Evolutionary conservation across 2,888 invertebrate genomes (phyloP).

Genomic region (Cybosia mesomella): DNA sequence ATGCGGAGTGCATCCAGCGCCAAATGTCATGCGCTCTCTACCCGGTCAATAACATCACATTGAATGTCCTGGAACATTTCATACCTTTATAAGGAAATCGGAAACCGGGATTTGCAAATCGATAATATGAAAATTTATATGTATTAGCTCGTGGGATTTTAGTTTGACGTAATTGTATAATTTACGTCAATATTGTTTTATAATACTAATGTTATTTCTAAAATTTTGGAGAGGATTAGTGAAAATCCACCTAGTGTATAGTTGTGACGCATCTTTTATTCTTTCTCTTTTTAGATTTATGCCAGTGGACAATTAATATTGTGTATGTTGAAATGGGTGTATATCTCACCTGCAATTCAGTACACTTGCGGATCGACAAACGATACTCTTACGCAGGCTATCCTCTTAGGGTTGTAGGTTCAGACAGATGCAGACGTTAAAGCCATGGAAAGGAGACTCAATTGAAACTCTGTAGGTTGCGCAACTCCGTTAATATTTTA

Average conservation of each 20-base stretch:
- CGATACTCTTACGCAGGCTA: not conserved
- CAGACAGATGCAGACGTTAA: not conserved
- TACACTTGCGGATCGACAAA: not conserved
- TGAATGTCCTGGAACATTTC: slow-evolving; percentile 28
- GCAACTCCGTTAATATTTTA: too few species aligned
- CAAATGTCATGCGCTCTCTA: slow-evolving; percentile 72
- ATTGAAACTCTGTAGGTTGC: too few species aligned
- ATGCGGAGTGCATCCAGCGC: slow-evolving; percentile 72
- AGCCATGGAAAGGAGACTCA: too few species aligned
- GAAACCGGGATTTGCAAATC: slow-evolving; percentile 34
- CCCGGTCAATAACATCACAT: slow-evolving; percentile 76
- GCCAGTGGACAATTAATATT: too few species aligned
- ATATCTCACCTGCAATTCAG: not conserved
- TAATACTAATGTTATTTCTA: not conserved
- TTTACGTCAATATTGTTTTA: not conserved
- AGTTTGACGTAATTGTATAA: not conserved
- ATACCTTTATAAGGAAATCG: slow-evolving; percentile 23
- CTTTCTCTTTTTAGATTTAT: too few species aligned
- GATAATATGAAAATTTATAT: slow-evolving; percentile 12
- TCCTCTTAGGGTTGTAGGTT: not conserved
- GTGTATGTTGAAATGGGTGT: too few species aligned
- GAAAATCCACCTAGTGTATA: not conserved
- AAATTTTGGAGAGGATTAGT: not conserved
- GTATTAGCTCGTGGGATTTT: slow-evolving; percentile 9
- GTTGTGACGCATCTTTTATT: not conserved